phyloP scores from a whole-genome alignment of 2,888 invertebrate genomes.

The Eupithecia centaureata region DNA sequence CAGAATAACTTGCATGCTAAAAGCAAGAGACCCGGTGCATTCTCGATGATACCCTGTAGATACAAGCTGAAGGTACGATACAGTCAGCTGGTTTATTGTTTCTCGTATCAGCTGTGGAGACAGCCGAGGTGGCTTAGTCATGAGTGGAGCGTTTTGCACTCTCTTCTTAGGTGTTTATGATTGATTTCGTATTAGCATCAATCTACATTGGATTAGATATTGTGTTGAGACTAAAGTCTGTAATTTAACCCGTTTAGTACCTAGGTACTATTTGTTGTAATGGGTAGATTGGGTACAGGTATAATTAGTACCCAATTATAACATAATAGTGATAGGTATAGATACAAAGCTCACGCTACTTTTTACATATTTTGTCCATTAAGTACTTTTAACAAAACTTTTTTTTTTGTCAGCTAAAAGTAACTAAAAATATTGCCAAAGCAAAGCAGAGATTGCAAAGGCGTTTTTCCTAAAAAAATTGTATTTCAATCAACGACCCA shows the following conservation, averaged over 20 bases:
- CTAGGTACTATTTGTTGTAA: too few species aligned
- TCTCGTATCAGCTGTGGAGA: constrained; percentile 49
- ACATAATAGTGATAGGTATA: too few species aligned
- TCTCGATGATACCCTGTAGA: constrained; percentile 4
- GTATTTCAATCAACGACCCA: too few species aligned
- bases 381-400: not conserved
- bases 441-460: too few species aligned
- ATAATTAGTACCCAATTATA: too few species aligned
- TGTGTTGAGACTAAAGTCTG: not conserved
- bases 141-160: constrained; percentile 32
- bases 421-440: too few species aligned
- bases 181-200: not conserved
- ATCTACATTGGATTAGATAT: not conserved
- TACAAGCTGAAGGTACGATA: constrained; percentile 17
- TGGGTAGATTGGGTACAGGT: too few species aligned
- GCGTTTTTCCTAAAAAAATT: too few species aligned
- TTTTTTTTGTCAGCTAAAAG: not conserved
- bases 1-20: too few species aligned
- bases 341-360: too few species aligned
- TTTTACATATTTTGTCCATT: not conserved
- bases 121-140: constrained; percentile 25
- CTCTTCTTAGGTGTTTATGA: not conserved
- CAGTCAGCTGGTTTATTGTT: constrained; percentile 52
- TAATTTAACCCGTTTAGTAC: not conserved
- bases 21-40: constrained; percentile 9